Conservation (phyloP, 2,113 vertebrate genomes). For the Parotia lawesii region DNA sequence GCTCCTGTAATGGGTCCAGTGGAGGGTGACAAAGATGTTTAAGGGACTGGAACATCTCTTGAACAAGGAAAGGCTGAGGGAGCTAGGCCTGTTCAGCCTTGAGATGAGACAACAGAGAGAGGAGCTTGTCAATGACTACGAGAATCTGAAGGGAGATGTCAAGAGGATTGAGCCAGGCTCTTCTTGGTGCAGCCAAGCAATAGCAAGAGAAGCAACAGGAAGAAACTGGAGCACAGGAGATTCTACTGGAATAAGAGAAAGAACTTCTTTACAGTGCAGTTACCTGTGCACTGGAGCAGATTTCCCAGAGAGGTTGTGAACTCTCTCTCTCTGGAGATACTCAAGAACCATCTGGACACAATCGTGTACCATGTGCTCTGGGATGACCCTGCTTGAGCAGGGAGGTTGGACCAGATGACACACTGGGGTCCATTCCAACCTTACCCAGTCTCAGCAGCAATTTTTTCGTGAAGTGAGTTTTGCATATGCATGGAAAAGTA, state of each 20-base stretch:
- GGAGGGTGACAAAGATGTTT: background rate
- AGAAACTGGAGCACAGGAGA: rapidly evolving
- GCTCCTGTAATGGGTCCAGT: background rate
- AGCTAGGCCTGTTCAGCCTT: background rate
- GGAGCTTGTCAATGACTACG: background rate
- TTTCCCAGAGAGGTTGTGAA: background rate
- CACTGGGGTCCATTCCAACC: background rate
- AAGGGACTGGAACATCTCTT: too few relatives aligned
- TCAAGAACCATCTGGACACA: background rate
- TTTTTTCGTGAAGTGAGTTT: background rate
- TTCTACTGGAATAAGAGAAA: background rate
- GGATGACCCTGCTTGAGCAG: background rate
- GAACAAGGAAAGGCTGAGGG: background rate
- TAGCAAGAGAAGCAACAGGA: background rate
- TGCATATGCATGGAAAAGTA: background rate
- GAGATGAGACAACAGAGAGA: background rate
- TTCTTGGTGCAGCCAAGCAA: background rate
- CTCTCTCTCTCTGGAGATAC: background rate
- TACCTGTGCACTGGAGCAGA: background rate
- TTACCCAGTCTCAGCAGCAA: background rate
- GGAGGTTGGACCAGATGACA: too few relatives aligned
- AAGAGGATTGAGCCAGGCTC: background rate
- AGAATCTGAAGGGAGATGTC: background rate
- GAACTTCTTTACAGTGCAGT: too few relatives aligned
- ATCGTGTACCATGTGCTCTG: background rate